Conservation (phyloP, 2,888 invertebrate species). For the Germaria angustata region DNA sequence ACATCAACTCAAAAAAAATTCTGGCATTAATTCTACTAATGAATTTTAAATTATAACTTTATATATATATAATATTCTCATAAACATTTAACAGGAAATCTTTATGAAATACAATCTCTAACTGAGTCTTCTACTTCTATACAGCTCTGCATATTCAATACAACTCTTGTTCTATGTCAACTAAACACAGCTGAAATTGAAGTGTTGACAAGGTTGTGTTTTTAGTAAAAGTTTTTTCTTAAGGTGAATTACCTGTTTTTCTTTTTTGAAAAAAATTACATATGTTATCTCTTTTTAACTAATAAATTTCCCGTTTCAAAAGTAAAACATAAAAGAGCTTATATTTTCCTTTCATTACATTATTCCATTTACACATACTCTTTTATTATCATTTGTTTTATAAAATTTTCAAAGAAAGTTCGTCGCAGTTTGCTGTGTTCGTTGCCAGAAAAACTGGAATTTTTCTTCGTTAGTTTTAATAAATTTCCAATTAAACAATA, state of each 20-base stretch:
- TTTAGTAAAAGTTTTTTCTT: conserved; percentile 17
- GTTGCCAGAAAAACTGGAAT: conserved; percentile 44
- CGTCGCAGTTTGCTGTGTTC: conserved; percentile 60
- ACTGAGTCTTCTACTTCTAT: background rate
- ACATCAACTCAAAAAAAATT: too few relatives aligned
- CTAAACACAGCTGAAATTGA: conserved; percentile 9
- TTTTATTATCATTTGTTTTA: conserved; percentile 58
- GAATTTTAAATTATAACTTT: too few relatives aligned
- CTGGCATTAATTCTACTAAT: too few relatives aligned
- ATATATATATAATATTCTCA: too few relatives aligned
- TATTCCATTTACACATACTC: background rate
- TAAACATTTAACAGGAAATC: too few relatives aligned
- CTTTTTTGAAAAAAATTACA: too few relatives aligned
- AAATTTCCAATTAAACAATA: conserved; percentile 17
- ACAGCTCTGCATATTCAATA: background rate
- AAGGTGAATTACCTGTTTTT: too few relatives aligned
- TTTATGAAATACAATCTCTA: too few relatives aligned
- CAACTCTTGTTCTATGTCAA: conserved; percentile 35
- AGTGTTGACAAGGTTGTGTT: conserved; percentile 11
- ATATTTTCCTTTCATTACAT: conserved; percentile 3
- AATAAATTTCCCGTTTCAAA: background rate
- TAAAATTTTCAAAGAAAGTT: conserved; percentile 57
- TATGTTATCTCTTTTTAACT: background rate
- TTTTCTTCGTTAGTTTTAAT: conserved; percentile 33
- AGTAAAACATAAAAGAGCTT: background rate